Evolutionary conservation across 2,888 invertebrate genomes (phyloP).

Genomic region (Oeneis ivallda): DNA sequence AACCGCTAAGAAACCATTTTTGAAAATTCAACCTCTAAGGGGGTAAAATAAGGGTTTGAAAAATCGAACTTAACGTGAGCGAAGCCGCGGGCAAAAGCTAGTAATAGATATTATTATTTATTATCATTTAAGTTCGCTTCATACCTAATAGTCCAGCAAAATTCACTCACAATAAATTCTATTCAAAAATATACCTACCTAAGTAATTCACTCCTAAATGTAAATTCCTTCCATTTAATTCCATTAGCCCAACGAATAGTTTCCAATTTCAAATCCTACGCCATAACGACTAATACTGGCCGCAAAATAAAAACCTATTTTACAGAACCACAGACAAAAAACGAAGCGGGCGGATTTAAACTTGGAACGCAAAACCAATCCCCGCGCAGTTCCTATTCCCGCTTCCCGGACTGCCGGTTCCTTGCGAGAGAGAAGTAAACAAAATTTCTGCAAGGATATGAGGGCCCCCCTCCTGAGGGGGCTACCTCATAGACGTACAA

Average conservation of each 20-base stretch:
- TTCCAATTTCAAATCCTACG: constrained; percentile 3
- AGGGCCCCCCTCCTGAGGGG: constrained; percentile 51
- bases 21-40: no score
- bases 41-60: no score
- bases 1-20: no score
- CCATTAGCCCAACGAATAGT: neutral
- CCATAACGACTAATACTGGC: constrained; percentile 48
- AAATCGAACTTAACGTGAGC: no score
- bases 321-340: constrained; percentile 38
- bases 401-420: constrained; percentile 59
- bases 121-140: no score
- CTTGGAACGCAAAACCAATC: constrained; percentile 61
- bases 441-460: constrained; percentile 81
- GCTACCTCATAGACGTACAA: constrained; percentile 35
- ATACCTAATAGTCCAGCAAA: no score
- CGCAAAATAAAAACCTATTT: constrained; percentile 22
- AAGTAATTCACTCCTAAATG: neutral
- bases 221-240: no score
- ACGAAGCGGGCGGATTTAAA: constrained; percentile 46
- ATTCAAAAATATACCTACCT: neutral
- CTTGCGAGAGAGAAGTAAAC: constrained; percentile 79
- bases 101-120: no score
- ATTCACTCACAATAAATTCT: no score
- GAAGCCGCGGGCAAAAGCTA: no score
- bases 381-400: constrained; percentile 63